These are phyloP conservation scores for Podabrus alpinus DNA, from an alignment of 2,888 invertebrate species.

Conservation along the genomic window DNA sequence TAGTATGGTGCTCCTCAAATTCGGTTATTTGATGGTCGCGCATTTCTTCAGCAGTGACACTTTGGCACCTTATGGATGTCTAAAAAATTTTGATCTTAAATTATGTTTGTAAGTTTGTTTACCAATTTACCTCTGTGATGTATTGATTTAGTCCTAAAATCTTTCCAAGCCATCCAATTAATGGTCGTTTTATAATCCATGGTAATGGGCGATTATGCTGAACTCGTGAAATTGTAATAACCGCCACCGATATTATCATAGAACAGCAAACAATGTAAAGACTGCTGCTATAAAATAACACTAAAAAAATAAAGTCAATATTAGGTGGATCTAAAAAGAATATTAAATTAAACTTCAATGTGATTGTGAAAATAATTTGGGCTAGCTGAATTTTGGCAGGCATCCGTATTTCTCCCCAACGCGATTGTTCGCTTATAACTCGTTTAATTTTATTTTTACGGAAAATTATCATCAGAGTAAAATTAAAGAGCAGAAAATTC, in stretches of 20 bases:
- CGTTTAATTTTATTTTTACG: too few relatives aligned
- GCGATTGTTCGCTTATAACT: too few relatives aligned
- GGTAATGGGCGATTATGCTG: conserved; percentile 57
- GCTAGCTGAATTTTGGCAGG: too few relatives aligned
- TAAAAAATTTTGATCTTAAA: conserved; percentile 22
- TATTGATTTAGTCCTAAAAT: conserved; percentile 54
- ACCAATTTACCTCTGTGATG: conserved; percentile 50
- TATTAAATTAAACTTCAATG: too few relatives aligned
- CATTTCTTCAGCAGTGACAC: conserved; percentile 54
- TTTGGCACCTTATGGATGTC: conserved; percentile 41
- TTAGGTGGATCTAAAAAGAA: too few relatives aligned
- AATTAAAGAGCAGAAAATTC: too few relatives aligned
- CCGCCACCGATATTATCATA: conserved; percentile 59
- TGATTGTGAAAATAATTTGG: too few relatives aligned
- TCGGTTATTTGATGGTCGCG: conserved; percentile 53
- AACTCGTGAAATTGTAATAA: conserved; percentile 59
- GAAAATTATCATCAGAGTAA: too few relatives aligned
- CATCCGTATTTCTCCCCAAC: too few relatives aligned
- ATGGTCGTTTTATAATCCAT: conserved; percentile 57
- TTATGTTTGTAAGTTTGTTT: neutral
- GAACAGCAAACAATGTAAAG: conserved; percentile 61
- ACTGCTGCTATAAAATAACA: conserved; percentile 62
- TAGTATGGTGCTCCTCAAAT: conserved; percentile 50
- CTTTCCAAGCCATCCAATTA: conserved; percentile 55
- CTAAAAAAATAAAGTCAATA: conserved; percentile 51